Base-by-base conservation (phyloP, 2,113 vertebrate species). In the Protomyctophum bolini region DNA sequence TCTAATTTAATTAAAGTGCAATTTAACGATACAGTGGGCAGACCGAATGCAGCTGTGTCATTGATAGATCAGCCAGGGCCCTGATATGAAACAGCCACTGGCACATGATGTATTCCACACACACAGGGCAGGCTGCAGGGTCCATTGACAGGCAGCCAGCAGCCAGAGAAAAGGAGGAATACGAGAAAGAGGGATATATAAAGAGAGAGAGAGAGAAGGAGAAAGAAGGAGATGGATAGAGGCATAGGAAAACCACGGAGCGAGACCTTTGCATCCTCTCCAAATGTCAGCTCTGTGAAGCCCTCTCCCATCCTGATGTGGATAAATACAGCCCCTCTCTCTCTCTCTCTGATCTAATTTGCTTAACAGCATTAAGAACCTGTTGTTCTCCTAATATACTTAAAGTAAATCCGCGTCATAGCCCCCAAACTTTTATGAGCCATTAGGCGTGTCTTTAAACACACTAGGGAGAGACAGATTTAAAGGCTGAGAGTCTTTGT, bases 1-100 rank as follows among this genome's bases (percentile, higher is more conserved):
- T 84, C 91, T 92, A 93, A 94, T 93, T 92, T 87, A 92, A 94
- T 94, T 91, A 92, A 92, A 92, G 93, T 90, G 88, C 92, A 91
- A 93, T 94, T 93, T 94, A 92, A 92, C 85, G 86, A 92, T 91
- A 91, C 88, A 91, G 89, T 85, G 76, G 81, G 81, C 88, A 87
- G 83, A 85, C 83, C 83, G 85, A 83, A 91, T 85, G 83, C 77
- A 86, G 84, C 87, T 52, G 77, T 93, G 93, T 92, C 93, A 93
- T 87, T 93, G 93, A 93, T 91, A 88, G 90, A 93, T 92, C 86
- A 83, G 89, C 78, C 79, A 41, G 77, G 58, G 77, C 63, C 58
- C 83, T 86, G 83, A 86, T 93, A 88, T 90, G 87, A 92, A 93
- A 87, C 90, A 90, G 89, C 75, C 82, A 10, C 80, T 79, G 68